Conservation (phyloP, 2,888 invertebrate species). For the Petrophora chlorosata region DNA sequence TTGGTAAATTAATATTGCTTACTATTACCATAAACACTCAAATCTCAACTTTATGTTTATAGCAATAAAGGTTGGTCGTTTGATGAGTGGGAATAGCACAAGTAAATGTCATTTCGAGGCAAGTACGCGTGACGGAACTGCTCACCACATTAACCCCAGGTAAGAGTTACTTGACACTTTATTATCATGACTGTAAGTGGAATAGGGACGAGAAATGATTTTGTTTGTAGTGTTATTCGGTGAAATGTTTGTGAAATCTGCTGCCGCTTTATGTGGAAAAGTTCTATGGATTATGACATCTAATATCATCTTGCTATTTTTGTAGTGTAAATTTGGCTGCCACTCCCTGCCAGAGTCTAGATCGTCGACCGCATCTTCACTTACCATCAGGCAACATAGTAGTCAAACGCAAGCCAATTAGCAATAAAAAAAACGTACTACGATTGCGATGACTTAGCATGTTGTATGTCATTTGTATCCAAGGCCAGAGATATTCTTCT, state of each 20-base stretch:
- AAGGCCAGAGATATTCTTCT: too few relatives aligned
- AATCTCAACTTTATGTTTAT: slow-evolving; percentile 17
- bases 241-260: slow-evolving; percentile 3
- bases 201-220: slow-evolving; percentile 31
- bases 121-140: slow-evolving; percentile 32
- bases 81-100: slow-evolving; percentile 19
- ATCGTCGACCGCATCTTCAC: too few relatives aligned
- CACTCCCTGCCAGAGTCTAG: too few relatives aligned
- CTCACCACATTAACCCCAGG: slow-evolving; percentile 38
- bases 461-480: background rate
- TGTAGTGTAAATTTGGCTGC: too few relatives aligned
- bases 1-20: slow-evolving; percentile 38
- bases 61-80: slow-evolving; percentile 12
- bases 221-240: slow-evolving; percentile 15
- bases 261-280: background rate
- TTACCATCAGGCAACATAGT: too few relatives aligned
- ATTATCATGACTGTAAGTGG: slow-evolving; percentile 35
- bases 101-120: slow-evolving; percentile 30
- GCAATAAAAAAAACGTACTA: too few relatives aligned
- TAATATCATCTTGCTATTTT: too few relatives aligned
- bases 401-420: too few relatives aligned
- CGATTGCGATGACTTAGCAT: too few relatives aligned
- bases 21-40: slow-evolving; percentile 12
- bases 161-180: slow-evolving; percentile 36
- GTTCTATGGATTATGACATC: background rate